Percentiles rank a stretch among this genome's conserved stretches.
Evolutionary conservation across 2,888 invertebrate species (phyloP).

Genomic region (Hipparchia sbordonii): DNA sequence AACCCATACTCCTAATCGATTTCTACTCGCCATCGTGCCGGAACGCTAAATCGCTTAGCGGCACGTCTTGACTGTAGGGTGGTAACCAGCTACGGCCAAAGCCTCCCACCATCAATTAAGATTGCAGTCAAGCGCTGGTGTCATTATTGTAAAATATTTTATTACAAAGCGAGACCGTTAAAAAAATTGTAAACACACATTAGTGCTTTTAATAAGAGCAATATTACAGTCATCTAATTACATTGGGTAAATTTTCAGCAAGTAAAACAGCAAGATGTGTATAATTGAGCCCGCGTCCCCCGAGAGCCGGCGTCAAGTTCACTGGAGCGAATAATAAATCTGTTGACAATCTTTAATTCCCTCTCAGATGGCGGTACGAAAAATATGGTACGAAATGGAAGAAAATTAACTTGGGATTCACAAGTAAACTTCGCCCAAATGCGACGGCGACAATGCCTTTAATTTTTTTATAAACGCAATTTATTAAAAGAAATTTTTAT

Average conservation of each 20-base stretch:
- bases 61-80: no score
- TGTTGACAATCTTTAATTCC: constrained; percentile 82
- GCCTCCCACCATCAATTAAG: no score
- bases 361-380: constrained; percentile 54
- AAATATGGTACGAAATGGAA: constrained; percentile 32
- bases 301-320: constrained; percentile 61
- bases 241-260: constrained; percentile 25
- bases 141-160: no score
- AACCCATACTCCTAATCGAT: no score
- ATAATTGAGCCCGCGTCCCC: constrained; percentile 49
- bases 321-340: constrained; percentile 80
- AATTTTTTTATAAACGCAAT: neutral
- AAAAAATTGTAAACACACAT: neutral
- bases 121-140: no score
- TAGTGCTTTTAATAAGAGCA: neutral
- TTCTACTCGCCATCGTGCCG: no score
- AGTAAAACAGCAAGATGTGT: constrained; percentile 35
- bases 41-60: no score
- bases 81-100: no score
- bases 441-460: neutral
- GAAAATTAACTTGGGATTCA: constrained; percentile 19
- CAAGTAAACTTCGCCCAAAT: constrained; percentile 14
- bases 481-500: neutral
- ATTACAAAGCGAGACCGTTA: no score
- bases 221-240: constrained; percentile 30